Base-by-base conservation (phyloP, 64 coral and sea anemone genomes). In the Dendronephthya gigantea region DNA sequence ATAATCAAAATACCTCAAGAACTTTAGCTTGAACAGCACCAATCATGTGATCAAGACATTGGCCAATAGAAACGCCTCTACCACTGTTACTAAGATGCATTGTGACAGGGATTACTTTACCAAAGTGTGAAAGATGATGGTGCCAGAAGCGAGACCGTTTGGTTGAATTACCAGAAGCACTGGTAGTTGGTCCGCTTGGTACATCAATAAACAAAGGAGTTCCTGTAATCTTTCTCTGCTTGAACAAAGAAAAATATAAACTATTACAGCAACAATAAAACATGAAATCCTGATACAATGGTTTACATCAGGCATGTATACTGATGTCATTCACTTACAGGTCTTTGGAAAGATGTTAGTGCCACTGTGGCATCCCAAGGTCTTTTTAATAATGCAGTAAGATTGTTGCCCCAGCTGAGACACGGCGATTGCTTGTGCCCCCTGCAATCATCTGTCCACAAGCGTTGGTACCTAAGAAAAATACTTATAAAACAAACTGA, bases 1-100 rank as follows among this genome's bases (percentile, higher is more conserved):
- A 68, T 62, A 23, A 29, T 9, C 39, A 5, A 29, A 16, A 8
- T 87, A 98, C 95, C 95, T 98, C 95, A 19, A 98, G 40, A 16
- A 98, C 95, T 90, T 98, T 98, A 11, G 88, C 91, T 51, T 92
- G 91, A 9, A 98, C 95, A 83, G 95, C 95, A 87, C 92, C 92
- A 85, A 98, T 98, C 16, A 98, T 98, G 62, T 98, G 95, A 87
- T 98, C 95, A 45, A 98, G 82, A 88, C 95, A 98, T 87, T 98
- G 95, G 83, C 87, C 91, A 45, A 98, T 93, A 36, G 95, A 89
- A 31, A 98, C 95, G 0, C 95, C 95, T 87, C 95, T 93, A 22
- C 95, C 95, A 5, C 95, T 92, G 84, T 98, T 98, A 66, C 95
- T 98, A 32, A 92, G 93, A 40, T 98, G 95, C 95, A 98, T 93